phyloP scores from a whole-genome alignment of 2,113 vertebrate species.

The Macheiramphus alcinus region DNA sequence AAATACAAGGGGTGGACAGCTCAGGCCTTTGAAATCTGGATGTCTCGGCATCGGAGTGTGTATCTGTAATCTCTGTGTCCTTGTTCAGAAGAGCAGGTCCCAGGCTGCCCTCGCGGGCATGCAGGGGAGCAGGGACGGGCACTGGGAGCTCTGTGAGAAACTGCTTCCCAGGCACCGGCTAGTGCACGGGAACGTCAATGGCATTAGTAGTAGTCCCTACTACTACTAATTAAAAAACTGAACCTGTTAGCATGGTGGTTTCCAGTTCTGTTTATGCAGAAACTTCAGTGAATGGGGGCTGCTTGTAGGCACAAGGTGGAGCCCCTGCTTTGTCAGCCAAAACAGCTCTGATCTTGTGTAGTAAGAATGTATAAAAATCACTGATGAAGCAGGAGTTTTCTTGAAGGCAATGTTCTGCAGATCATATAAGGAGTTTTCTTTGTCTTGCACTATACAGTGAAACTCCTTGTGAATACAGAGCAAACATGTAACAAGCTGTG shows the following conservation, averaged over 20 bases:
- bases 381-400: neutral
- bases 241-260: neutral
- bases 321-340: neutral
- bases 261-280: neutral
- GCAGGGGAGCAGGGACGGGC: neutral
- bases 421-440: neutral
- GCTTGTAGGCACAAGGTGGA: neutral
- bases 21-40: no score
- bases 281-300: neutral
- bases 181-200: rapidly evolving
- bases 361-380: neutral
- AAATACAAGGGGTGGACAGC: neutral
- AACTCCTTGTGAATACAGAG: neutral
- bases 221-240: neutral
- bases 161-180: neutral
- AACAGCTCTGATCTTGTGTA: neutral
- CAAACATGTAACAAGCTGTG: neutral
- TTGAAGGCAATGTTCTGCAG: neutral
- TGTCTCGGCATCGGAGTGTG: rapidly evolving
- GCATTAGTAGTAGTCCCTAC: neutral
- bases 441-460: neutral
- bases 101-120: rapidly evolving
- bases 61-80: rapidly evolving
- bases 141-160: rapidly evolving
- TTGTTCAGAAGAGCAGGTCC: neutral